Percentiles rank a stretch among this genome's conserved stretches.
Conservation (phyloP, 2,888 invertebrate species). For the Zygothrica quintamaculata region DNA sequence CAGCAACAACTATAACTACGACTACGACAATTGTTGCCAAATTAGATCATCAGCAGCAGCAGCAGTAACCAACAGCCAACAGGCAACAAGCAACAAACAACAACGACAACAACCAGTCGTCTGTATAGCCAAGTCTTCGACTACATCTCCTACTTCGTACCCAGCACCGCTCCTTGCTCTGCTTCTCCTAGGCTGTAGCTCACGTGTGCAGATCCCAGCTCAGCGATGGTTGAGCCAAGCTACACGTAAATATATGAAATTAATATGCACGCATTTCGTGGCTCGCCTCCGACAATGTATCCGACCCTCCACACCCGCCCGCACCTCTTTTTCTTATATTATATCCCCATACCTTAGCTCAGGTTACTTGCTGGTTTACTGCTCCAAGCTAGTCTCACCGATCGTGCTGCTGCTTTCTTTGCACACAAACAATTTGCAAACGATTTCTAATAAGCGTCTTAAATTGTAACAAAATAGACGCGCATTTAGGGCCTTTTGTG, state of each 20-base stretch:
- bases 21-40: slow-evolving; percentile 83
- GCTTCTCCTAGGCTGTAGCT: slow-evolving; percentile 19
- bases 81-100: slow-evolving; percentile 30
- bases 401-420: slow-evolving; percentile 69
- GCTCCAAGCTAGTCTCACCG: slow-evolving; percentile 16
- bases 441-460: slow-evolving; percentile 81
- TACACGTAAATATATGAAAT: slow-evolving; percentile 70
- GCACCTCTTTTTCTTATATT: background rate
- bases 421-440: slow-evolving; percentile 76
- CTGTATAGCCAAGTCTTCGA: slow-evolving; percentile 55
- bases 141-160: slow-evolving; percentile 1
- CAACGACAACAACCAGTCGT: slow-evolving; percentile 38
- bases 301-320: slow-evolving; percentile 6
- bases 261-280: slow-evolving; percentile 82
- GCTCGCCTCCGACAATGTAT: slow-evolving; percentile 42
- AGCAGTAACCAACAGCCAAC: slow-evolving; percentile 47
- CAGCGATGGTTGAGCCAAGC: slow-evolving; percentile 46
- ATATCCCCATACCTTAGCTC: slow-evolving; percentile 19
- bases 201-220: slow-evolving; percentile 53
- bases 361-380: slow-evolving; percentile 31
- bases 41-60: slow-evolving; percentile 83
- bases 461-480: slow-evolving; percentile 79
- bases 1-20: slow-evolving; percentile 36
- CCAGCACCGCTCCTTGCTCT: too few species aligned
- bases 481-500: slow-evolving; percentile 77